Evolutionary conservation across 2,113 vertebrate species (phyloP), one percentile per base, ranked within the genome.

Genomic region (Pteronura brasiliensis): DNA sequence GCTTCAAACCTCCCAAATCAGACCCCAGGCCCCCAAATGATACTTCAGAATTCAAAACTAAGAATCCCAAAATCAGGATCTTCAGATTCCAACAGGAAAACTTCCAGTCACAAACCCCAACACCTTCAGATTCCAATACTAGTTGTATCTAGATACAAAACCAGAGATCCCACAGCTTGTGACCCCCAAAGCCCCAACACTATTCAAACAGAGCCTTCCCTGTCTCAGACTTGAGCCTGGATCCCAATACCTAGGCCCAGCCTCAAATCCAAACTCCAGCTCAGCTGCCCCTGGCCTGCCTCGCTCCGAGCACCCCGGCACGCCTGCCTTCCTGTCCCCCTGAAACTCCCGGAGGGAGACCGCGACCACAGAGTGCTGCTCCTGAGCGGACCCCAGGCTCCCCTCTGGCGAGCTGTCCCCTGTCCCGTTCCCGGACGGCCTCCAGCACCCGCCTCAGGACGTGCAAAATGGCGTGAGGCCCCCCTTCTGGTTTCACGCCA

Each of bases 391-490:
- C n/a, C 52, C 7, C 17, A 8, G 44, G 44, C 29, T 52, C 59
- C 44, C 31, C 49, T 52, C 3, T 1, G 7, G 34, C 42, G 15
- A 1, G 63, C 39, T 15, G n/a, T 31, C 27, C 13, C n/a, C 39
- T 12, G 1, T 47, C 90, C 83, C 31, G 0, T 6, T 57, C 63
- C 31, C 79, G 44, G 31, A n/a, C 2, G 7, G 77, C 59, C 85
- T 92, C 84, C 82, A 88, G 55, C 90, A 95, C 94, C 61, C 17
- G 79, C 96, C 96, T 97, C 93, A 7, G 74, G n/a, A 42, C 1
- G 4, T 94, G 96, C 69, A 95, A 88, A 91, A 93, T 81, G 95
- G 93, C 72, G 65, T 4, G n/a, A 92, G 77, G 55, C 13, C 23
- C 39, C 65, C 81, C 52, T 76, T 72, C 29, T 74, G 92, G 44